These are phyloP conservation scores for Macroramphosus scolopax DNA, from an alignment of 2,797 vertebrate species.

Conservation along the genomic window DNA sequence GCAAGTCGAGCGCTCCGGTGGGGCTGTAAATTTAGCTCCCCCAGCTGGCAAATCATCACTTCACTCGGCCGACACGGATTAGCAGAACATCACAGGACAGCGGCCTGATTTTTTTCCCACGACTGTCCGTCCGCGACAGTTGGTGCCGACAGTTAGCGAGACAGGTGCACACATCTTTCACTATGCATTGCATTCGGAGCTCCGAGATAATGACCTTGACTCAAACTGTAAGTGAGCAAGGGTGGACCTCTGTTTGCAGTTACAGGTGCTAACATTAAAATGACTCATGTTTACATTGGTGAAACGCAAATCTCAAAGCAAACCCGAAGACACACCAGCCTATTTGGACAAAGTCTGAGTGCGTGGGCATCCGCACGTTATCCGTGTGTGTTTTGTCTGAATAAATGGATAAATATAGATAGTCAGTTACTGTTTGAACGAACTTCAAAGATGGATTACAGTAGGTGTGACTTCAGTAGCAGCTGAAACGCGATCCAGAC, in stretches of 20 bases:
- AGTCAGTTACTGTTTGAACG: too few species aligned
- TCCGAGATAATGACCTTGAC: slow-evolving; percentile 53
- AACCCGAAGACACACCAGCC: too few species aligned
- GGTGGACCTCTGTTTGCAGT: slow-evolving; percentile 21
- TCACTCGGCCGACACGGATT: slow-evolving; percentile 52
- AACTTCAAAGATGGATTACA: too few species aligned
- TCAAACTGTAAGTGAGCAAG: neutral
- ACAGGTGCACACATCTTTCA: slow-evolving; percentile 69
- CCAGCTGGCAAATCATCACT: slow-evolving; percentile 59
- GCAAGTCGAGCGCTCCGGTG: slow-evolving; percentile 31
- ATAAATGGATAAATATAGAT: too few species aligned
- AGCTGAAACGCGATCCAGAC: too few species aligned
- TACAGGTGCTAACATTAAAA: slow-evolving; percentile 11
- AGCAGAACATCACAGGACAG: slow-evolving; percentile 53
- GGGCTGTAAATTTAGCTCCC: slow-evolving; percentile 56
- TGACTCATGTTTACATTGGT: slow-evolving; percentile 18
- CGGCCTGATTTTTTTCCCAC: slow-evolving; percentile 66
- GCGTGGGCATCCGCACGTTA: slow-evolving; percentile 14
- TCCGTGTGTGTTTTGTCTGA: too few species aligned
- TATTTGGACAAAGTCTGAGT: slow-evolving; percentile 17
- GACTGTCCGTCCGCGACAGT: slow-evolving; percentile 63
- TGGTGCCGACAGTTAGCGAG: slow-evolving; percentile 50
- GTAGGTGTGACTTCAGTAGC: too few species aligned
- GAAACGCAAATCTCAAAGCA: too few species aligned
- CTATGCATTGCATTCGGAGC: slow-evolving; percentile 38